phyloP scores from a whole-genome alignment of 2,888 invertebrate species.

The Gastrophysa polygoni region DNA sequence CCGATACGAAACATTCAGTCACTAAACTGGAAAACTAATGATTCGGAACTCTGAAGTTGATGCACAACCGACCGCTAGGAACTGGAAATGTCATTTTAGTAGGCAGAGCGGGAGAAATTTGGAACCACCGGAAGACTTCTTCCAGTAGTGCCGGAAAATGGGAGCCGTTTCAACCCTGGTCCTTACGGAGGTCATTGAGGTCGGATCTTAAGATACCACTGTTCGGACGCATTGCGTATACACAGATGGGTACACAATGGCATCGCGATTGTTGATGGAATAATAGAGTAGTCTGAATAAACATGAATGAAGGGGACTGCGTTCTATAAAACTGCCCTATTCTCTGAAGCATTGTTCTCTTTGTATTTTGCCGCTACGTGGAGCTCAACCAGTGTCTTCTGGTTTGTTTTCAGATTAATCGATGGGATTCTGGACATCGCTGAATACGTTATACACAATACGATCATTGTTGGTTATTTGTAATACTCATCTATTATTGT shows the following conservation, averaged over 20 bases:
- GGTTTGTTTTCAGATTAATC: conserved; percentile 49
- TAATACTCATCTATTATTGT: neutral
- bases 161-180: conserved; percentile 19
- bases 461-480: neutral
- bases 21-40: no score
- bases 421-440: conserved; percentile 48
- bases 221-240: conserved; percentile 37
- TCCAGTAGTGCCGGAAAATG: no score
- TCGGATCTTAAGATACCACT: conserved; percentile 40
- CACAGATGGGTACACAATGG: conserved; percentile 57
- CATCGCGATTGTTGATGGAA: conserved; percentile 55
- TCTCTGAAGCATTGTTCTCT: conserved; percentile 44
- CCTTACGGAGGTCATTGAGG: conserved; percentile 35
- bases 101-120: no score
- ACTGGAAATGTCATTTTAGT: no score
- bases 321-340: conserved; percentile 44
- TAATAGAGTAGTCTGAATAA: conserved; percentile 57
- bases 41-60: no score
- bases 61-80: no score
- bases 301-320: conserved; percentile 44
- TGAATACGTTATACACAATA: conserved; percentile 22
- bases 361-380: conserved; percentile 40
- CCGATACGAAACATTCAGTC: no score
- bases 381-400: conserved; percentile 46
- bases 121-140: no score